Base-by-base conservation (phyloP, 2,797 vertebrate species). In the Champsocephalus esox region DNA sequence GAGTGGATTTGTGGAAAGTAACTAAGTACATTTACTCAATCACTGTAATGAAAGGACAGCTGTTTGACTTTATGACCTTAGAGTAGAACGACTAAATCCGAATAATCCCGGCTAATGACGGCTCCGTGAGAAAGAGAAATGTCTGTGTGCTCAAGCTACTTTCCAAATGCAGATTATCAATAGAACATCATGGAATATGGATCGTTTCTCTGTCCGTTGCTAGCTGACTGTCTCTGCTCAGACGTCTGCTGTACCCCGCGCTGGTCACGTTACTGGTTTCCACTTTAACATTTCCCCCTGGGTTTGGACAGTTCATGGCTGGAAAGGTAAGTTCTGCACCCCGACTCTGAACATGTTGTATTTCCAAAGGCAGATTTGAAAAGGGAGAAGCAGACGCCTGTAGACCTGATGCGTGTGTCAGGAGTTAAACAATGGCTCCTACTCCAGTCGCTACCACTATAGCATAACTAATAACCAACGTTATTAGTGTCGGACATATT, bases 271-370 rank as follows among this genome's bases (percentile, higher is more conserved):
- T 99, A 68, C 90, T 99, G 43, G 94, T 99, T 89, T 96, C 97
- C 77, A 98, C 98, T 0, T 86, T 99, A 75, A 97, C 98, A 12
- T 99, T 99, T 78, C 98, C 98, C 0, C 97, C 97, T 0, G 98
- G 98, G 71, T 98, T 99, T 12, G 98, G 98, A 70, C 98, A 99
- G 88, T 99, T 99, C 89, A 99, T 99, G 98, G 98, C 98, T 0
- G 98, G 98, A 79, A 96, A 96, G 96, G 98, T 99, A 94, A 50
- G 87, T 75, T 57, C 51, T 19, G 14, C 52, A 50, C 49, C 54
- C 48, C 24, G 50, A 38, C 51, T 55, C 52, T 54, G 28, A 54
- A 67, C 38, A 49, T 9, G 13, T 67, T 49, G 21, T 66, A 46
- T 55, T 61, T 19, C 14, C 17, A 46, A 56, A 45, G 41, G 43